Base-by-base conservation (phyloP, 2,888 invertebrate species). In the Halictus ligatus region DNA sequence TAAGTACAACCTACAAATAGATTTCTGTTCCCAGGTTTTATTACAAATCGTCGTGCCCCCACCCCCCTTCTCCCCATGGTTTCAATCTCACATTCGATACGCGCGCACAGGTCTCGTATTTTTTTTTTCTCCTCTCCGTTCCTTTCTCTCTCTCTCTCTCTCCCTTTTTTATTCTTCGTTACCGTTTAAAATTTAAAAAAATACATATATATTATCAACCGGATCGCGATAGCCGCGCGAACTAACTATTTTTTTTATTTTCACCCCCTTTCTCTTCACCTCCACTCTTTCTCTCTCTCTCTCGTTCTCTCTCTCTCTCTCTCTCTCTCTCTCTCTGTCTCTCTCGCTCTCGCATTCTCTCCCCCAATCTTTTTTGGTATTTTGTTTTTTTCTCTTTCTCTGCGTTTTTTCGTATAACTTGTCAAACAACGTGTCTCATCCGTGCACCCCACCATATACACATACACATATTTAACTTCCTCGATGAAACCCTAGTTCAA, bases 131-230 rank as follows among this genome's bases (percentile, higher is more conserved):
- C n/a, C n/a, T 43, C n/a, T 40, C 12, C 40, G n/a, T 71, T 64
- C 15, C 29, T 29, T 29, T 15, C 15, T 15, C 64, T 25, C 29
- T 64, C 64, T 25, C 58, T n/a, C 12, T 64, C 4, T 35, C 35
- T 35, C 35, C 2, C 35, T 91, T 92, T 89, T 92, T 91, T 29
- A 48, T 35, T 69, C 48, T 91, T 91, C 89, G 90, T 93, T 92
- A 91, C 89, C 89, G 92, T 95, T 71, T 93, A 94, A 95, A 95
- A 94, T 95, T 94, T 95, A 94, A 95, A 95, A 95, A 95, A 95
- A 95, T 95, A 95, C 94, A 95, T 95, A 93, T 94, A 93, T 94
- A 94, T 92, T 95, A 92, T 94, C 94, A 93, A 94, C 93, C 93
- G 85, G 85, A 89, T 88, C 85, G 83, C 90, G 85, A 88, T 73